Evolutionary conservation across 2,113 vertebrate species (phyloP).

Genomic region (Rhombomys opimus): DNA sequence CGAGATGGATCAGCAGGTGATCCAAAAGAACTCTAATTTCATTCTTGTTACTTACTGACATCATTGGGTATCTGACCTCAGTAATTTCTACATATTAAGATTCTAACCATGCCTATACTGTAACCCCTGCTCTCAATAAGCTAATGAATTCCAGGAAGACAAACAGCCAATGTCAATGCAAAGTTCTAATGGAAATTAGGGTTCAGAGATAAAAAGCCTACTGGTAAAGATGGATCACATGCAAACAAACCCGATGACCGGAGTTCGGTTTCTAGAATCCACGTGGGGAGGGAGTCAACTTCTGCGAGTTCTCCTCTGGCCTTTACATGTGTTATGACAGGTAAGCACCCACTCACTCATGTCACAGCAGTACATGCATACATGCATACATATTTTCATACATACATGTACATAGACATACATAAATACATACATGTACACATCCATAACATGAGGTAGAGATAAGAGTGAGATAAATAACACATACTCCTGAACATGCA

Average conservation of each 20-base stretch:
- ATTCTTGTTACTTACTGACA: background rate
- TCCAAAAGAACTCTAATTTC: background rate
- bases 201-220: background rate
- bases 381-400: background rate
- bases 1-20: background rate
- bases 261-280: background rate
- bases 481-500: background rate
- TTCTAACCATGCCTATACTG: too few relatives aligned
- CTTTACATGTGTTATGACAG: background rate
- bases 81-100: background rate
- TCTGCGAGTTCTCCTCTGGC: background rate
- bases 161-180: background rate
- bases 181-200: background rate
- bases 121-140: background rate
- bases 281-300: background rate
- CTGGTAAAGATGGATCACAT: too few relatives aligned
- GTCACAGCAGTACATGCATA: background rate
- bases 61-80: too few relatives aligned
- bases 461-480: background rate
- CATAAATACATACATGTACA: too few relatives aligned
- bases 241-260: background rate
- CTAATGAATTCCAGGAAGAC: background rate
- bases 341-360: background rate
- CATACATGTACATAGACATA: too few relatives aligned
- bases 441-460: background rate